Evolutionary conservation across 2,888 invertebrate species (phyloP), one percentile per base, ranked within the genome.

Genomic region (Tetanocera ferruginea): DNA sequence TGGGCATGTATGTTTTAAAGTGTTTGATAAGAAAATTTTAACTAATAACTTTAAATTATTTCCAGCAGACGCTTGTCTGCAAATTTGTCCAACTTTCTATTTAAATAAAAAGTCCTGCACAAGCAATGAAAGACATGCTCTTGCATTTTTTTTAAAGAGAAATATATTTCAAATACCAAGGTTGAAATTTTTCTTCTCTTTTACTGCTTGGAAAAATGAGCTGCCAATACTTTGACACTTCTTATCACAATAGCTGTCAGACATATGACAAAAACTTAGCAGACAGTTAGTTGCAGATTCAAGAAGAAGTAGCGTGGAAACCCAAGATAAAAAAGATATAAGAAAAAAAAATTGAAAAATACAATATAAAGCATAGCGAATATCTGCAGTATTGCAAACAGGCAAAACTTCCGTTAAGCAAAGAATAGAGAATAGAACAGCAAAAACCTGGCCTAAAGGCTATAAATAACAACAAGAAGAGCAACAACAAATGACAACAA

Each of bases 171-270:
- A 11, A 43, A 43, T 11, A 43, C 43, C 43, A 43, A 43, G 43
- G 43, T 43, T 5, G 37, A 11, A 11, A 43, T 2, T 43, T 43
- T 11, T 43, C 3, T 11, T 43, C 43, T 14, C 43, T 14, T 3
- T 43, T 11, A 43, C 6, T 43, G 43, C 11, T 3, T 11, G 43
- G 43, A 55, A 55, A 55, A 55, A 55, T 55, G 19, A 23, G 4
- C 55, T 55, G 55, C 23, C 55, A 55, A 55, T 55, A 55, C 55
- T 55, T 55, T 55, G 55, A 55, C 55, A 55, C 23, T 55, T 19
- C 55, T 55, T 55, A 55, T 55, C 55, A 23, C 55, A 55, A 23
- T 23, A 55, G 55, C 55, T 55, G 55, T 19, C 55, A 55, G 55
- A 55, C 23, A 23, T n/a, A 19, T 55, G 55, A 19, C 55, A 55